These are phyloP conservation scores for Hycleus cichorii DNA, from an alignment of 1,140 invertebrate genomes.

Conservation along the genomic window DNA sequence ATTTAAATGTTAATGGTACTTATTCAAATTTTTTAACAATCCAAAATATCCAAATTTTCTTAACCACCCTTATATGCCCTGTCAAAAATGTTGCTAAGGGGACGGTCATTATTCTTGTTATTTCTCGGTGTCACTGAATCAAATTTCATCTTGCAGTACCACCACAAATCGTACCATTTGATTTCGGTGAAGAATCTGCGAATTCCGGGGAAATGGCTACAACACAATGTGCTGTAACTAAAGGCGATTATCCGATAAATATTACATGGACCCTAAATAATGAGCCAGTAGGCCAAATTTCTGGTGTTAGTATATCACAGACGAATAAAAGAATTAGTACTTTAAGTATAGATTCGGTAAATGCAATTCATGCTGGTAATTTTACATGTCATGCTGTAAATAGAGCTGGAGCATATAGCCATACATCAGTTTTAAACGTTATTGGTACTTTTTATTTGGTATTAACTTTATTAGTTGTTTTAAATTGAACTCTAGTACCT, in stretches of 20 bases:
- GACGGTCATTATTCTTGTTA: conserved; percentile 54
- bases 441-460: conserved; percentile 44
- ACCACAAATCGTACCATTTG: conserved; percentile 45
- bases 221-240: conserved; percentile 65
- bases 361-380: conserved; percentile 43
- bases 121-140: conserved; percentile 45
- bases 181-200: conserved; percentile 43
- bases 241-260: conserved; percentile 72
- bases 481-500: conserved; percentile 41
- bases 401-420: conserved; percentile 43
- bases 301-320: conserved; percentile 40
- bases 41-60: conserved; percentile 46
- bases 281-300: conserved; percentile 17
- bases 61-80: conserved; percentile 60
- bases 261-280: conserved; percentile 56
- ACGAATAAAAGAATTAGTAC: conserved; percentile 48
- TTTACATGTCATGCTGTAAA: conserved; percentile 55
- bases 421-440: conserved; percentile 47
- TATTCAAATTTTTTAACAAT: conserved; percentile 29
- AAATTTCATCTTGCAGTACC: conserved; percentile 37
- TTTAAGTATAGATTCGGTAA: conserved; percentile 51
- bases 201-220: conserved; percentile 49
- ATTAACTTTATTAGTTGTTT: background rate
- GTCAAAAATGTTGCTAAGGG: conserved; percentile 60
- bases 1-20: conserved; percentile 50